Conservation (phyloP, 2,888 invertebrate genomes). For the Plebejus anna region DNA sequence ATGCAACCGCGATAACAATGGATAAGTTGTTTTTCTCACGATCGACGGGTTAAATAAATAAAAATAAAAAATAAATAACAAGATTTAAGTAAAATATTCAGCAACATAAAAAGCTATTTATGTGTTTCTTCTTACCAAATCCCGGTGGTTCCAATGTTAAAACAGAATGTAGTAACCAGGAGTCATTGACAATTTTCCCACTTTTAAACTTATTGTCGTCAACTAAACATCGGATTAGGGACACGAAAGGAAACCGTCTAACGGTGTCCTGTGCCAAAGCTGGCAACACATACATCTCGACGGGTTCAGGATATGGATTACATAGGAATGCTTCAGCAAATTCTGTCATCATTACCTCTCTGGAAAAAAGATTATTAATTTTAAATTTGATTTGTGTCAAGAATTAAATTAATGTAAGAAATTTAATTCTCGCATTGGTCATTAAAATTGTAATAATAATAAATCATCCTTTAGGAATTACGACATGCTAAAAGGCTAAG, state of each 20-base stretch:
- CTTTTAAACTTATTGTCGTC: constrained; percentile 61
- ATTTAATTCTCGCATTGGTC: no score
- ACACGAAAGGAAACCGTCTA: constrained; percentile 74
- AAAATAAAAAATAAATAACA: no score
- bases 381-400: not conserved
- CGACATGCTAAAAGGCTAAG: no score
- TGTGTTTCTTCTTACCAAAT: constrained; percentile 75
- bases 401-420: not conserved
- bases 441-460: no score
- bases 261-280: constrained; percentile 74
- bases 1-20: no score
- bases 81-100: no score
- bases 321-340: constrained; percentile 85
- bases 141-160: constrained; percentile 83
- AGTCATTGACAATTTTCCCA: constrained; percentile 75
- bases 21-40: no score
- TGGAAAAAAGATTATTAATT: constrained; percentile 42
- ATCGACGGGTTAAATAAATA: no score
- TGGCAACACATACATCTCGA: constrained; percentile 85
- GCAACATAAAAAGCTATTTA: no score
- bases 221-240: constrained; percentile 66
- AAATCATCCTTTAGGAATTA: no score
- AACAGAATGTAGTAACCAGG: constrained; percentile 84
- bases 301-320: constrained; percentile 82
- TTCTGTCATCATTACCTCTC: constrained; percentile 67